Conservation (phyloP, 1,140 invertebrate species). For the Diplogasteroides magnus region DNA sequence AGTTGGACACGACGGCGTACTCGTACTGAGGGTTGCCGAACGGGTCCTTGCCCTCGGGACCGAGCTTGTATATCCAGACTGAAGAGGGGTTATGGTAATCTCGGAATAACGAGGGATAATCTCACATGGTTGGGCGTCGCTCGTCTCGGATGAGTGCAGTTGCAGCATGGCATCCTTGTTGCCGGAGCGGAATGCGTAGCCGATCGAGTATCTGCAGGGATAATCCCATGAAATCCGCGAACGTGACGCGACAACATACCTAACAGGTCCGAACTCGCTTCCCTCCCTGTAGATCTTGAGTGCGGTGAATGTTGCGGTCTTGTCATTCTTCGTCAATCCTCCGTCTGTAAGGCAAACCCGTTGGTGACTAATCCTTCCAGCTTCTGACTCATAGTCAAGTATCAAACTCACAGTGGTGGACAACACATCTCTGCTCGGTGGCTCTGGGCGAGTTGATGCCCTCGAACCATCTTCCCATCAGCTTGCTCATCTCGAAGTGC, state of each 20-base stretch:
- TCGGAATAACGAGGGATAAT: conserved; percentile 15
- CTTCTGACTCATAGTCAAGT: too few species aligned
- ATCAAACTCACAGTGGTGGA: conserved; percentile 48
- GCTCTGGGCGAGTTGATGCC: conserved; percentile 54
- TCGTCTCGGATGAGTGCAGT: conserved; percentile 51
- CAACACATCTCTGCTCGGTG: conserved; percentile 54
- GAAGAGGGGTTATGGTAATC: conserved; percentile 26
- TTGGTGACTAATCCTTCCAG: not conserved
- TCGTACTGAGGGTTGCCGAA: conserved; percentile 55
- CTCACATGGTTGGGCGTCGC: conserved; percentile 53
- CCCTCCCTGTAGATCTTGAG: conserved; percentile 55
- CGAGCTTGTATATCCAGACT: conserved; percentile 56
- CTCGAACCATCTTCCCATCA: conserved; percentile 54
- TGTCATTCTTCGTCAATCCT: conserved; percentile 53
- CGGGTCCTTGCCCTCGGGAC: conserved; percentile 54
- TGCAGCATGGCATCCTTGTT: conserved; percentile 56
- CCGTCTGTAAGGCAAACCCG: conserved; percentile 39
- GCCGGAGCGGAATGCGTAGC: conserved; percentile 55
- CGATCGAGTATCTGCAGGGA: conserved; percentile 40
- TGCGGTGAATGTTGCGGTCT: conserved; percentile 54
- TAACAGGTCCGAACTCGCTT: conserved; percentile 51
- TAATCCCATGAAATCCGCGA: not conserved
- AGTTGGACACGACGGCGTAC: conserved; percentile 52
- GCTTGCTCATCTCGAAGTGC: conserved; percentile 52
- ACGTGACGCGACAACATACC: conserved; percentile 8